Percentiles rank a stretch among this genome's conserved stretches.
Conservation (phyloP, 2,113 vertebrate species). For the Pterocles burchelli region DNA sequence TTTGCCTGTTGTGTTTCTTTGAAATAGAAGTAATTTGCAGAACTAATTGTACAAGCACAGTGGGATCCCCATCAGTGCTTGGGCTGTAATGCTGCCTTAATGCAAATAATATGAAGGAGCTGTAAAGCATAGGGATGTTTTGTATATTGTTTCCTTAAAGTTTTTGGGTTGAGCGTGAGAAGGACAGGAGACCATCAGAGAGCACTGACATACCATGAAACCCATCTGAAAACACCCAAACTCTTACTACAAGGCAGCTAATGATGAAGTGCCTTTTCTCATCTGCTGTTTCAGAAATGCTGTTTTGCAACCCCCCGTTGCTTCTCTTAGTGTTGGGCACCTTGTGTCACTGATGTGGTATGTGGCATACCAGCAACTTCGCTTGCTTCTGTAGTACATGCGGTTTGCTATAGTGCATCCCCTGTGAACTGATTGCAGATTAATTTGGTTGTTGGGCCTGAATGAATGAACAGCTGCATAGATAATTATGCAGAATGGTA, state of each 20-base stretch:
- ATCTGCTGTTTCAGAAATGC: background rate
- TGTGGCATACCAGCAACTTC: background rate
- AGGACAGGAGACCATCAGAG: background rate
- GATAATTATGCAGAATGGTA: slow-evolving; percentile 66
- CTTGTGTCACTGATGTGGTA: background rate
- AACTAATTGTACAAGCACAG: background rate
- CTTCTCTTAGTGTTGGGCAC: background rate
- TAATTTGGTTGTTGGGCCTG: slow-evolving; percentile 24
- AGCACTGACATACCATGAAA: background rate
- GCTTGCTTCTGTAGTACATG: background rate
- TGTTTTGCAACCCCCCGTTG: background rate
- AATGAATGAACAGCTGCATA: slow-evolving; percentile 48
- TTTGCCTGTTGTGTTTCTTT: background rate
- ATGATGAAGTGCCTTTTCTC: background rate
- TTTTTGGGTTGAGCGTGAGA: background rate
- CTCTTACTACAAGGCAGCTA: background rate
- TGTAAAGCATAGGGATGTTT: background rate
- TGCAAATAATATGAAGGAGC: background rate
- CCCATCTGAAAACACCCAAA: accelerated
- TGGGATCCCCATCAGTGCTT: background rate
- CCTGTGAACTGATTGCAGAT: slow-evolving; percentile 1
- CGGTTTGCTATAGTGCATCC: background rate
- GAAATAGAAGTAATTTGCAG: background rate
- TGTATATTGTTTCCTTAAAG: background rate
- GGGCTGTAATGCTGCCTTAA: background rate